These are phyloP conservation scores for Aplysina aerophoba DNA, from an alignment of 37 sponge, comb jelly and placozoan species.

Conservation along the genomic window DNA sequence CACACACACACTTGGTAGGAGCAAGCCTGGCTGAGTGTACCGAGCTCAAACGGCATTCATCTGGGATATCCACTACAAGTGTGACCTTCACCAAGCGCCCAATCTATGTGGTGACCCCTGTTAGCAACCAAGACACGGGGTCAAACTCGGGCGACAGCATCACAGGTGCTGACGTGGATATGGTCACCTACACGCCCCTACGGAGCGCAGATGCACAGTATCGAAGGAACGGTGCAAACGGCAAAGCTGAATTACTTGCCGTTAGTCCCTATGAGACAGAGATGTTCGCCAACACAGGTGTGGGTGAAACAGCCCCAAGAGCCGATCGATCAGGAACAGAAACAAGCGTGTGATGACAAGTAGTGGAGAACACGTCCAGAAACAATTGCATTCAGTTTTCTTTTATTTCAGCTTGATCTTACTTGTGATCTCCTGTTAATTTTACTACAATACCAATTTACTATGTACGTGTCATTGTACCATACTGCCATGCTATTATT, in stretches of 20 bases:
- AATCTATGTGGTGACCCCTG: not conserved
- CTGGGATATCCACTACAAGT: not conserved
- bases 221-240: not conserved
- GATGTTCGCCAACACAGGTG: not conserved
- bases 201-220: too few relatives aligned
- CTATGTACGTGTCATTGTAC: too few relatives aligned
- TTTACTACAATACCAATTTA: too few relatives aligned
- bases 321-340: slow-evolving; percentile 18
- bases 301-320: not conserved
- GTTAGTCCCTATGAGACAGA: not conserved
- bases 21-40: not conserved
- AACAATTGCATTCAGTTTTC: not conserved
- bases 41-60: not conserved
- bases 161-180: not conserved
- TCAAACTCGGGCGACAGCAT: not conserved
- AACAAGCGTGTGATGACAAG: not conserved
- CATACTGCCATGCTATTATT: too few relatives aligned
- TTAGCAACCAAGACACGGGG: not conserved
- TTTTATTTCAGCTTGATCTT: not conserved
- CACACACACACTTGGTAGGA: not conserved
- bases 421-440: not conserved
- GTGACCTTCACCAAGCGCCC: slow-evolving; percentile 25
- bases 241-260: not conserved
- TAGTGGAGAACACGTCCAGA: too few relatives aligned
- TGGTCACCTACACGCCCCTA: not conserved